A percentile compares a stretch with the other conserved stretches of the same genome.
phyloP scores from a whole-genome alignment of 1,140 invertebrate species.

The Spodoptera frugiperda region DNA sequence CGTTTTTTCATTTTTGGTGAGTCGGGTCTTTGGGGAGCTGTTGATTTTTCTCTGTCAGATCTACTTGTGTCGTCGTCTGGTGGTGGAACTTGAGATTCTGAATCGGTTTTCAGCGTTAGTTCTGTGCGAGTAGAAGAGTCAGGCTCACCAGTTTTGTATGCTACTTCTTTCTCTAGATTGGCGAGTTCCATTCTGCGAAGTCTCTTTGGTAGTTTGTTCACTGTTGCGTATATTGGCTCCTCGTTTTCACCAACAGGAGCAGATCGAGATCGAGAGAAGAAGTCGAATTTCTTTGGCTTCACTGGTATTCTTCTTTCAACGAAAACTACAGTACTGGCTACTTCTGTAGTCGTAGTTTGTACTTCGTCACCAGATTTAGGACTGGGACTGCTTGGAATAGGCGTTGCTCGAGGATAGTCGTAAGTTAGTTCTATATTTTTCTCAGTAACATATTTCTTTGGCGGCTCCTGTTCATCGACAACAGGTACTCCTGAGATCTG shows the following conservation, averaged over 20 bases:
- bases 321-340: conserved; percentile 84
- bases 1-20: conserved; percentile 84
- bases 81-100: conserved; percentile 74
- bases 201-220: conserved; percentile 84
- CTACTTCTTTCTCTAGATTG: conserved; percentile 84
- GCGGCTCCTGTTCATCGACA: conserved; percentile 58
- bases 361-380: conserved; percentile 70
- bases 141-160: conserved; percentile 75
- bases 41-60: conserved; percentile 78
- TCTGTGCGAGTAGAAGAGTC: conserved; percentile 78
- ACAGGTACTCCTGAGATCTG: conserved; percentile 52
- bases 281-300: conserved; percentile 80
- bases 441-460: conserved; percentile 81
- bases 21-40: conserved; percentile 74
- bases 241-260: conserved; percentile 82
- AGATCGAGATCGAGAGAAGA: conserved; percentile 83
- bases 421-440: conserved; percentile 85
- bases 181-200: conserved; percentile 81
- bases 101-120: conserved; percentile 76
- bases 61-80: conserved; percentile 80
- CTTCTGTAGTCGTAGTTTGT: conserved; percentile 82
- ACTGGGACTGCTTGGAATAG: conserved; percentile 69
- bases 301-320: conserved; percentile 82
- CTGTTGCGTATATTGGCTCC: conserved; percentile 85
- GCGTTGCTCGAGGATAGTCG: conserved; percentile 81